Percentiles rank a stretch among this genome's conserved stretches.
Conservation (phyloP, 2,888 invertebrate genomes). For the Campoplex capitator region DNA sequence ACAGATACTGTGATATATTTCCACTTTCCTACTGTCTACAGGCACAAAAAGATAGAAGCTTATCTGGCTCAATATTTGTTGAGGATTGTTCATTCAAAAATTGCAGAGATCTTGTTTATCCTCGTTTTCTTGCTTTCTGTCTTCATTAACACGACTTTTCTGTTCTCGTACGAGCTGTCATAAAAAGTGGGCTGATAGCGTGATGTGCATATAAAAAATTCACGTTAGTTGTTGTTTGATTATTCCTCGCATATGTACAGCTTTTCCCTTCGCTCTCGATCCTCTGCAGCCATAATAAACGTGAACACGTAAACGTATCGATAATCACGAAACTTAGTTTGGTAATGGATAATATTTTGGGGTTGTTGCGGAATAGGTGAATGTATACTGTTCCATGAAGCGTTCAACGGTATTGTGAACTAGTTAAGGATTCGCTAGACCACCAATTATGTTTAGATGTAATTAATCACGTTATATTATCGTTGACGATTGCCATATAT, state of each 20-base stretch:
- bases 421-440: neutral
- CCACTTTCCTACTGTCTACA: neutral
- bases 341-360: neutral
- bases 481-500: neutral
- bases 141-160: neutral
- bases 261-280: neutral
- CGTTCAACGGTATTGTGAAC: neutral
- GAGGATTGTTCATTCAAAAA: constrained; percentile 30
- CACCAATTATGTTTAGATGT: neutral
- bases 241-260: neutral
- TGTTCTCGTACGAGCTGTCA: neutral
- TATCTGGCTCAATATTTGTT: constrained; percentile 33
- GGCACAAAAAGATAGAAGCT: neutral
- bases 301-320: constrained; percentile 25
- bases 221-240: constrained; percentile 73
- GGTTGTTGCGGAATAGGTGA: neutral
- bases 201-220: constrained; percentile 75
- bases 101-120: neutral
- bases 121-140: neutral
- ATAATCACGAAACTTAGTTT: constrained; percentile 22
- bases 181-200: constrained; percentile 57
- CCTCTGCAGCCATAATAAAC: constrained; percentile 8
- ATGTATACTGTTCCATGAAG: neutral
- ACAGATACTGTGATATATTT: constrained; percentile 25
- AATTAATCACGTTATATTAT: neutral